phyloP scores from a whole-genome alignment of 2,113 vertebrate genomes.

The Holacanthus passer region DNA sequence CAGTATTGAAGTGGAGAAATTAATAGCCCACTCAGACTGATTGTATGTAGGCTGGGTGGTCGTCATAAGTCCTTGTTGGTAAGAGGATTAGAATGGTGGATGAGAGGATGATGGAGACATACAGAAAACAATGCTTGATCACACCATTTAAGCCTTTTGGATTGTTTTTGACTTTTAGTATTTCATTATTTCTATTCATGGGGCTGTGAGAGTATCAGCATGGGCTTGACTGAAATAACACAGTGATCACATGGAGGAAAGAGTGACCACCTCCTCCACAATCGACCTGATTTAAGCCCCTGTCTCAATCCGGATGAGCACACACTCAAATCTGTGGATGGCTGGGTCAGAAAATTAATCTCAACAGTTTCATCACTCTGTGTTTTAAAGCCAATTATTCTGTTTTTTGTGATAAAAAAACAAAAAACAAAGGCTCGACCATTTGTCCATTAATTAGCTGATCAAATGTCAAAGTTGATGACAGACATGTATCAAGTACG shows the following conservation, averaged over 20 bases:
- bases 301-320: conserved; percentile 60
- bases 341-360: conserved; percentile 62
- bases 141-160: neutral
- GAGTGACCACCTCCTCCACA: conserved; percentile 34
- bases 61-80: conserved; percentile 49
- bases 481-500: neutral
- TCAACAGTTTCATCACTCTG: conserved; percentile 27
- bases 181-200: neutral
- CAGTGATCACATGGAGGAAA: conserved; percentile 22
- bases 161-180: neutral
- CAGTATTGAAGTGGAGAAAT: neutral
- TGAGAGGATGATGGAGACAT: conserved; percentile 36
- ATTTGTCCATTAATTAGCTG: neutral
- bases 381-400: conserved; percentile 21
- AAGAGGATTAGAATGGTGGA: conserved; percentile 74
- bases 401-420: conserved; percentile 11
- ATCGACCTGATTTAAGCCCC: conserved; percentile 30
- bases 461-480: conserved; percentile 33
- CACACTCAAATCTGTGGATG: conserved; percentile 72
- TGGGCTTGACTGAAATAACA: neutral
- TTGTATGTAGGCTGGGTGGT: conserved; percentile 50
- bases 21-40: conserved; percentile 56
- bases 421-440: too few relatives aligned
- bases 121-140: conserved; percentile 15
- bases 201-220: neutral